Percentiles rank a stretch among this genome's conserved stretches.
Evolutionary conservation across 2,797 vertebrate genomes (phyloP).

Genomic region (Aeoliscus strigatus): DNA sequence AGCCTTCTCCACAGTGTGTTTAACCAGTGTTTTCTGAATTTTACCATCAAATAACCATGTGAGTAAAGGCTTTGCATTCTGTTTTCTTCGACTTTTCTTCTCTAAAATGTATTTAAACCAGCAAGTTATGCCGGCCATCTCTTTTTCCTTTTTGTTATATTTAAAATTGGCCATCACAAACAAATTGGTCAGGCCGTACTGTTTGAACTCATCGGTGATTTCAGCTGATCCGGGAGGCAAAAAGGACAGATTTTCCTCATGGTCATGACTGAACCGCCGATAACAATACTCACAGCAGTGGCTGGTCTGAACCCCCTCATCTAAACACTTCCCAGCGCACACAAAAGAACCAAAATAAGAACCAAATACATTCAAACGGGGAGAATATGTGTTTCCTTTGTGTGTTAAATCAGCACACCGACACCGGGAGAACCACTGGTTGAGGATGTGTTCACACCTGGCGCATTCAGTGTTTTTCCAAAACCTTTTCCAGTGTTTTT

Average conservation of each 20-base stretch:
- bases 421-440: too few relatives aligned
- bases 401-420: too few relatives aligned
- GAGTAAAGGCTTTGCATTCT: too few relatives aligned
- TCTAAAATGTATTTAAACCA: too few relatives aligned
- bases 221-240: constrained; percentile 27
- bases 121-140: too few relatives aligned
- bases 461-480: too few relatives aligned
- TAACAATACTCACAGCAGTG: constrained; percentile 32
- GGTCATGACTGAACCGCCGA: constrained; percentile 33
- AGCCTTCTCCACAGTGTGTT: too few relatives aligned
- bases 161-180: constrained; percentile 42
- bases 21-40: too few relatives aligned
- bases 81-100: too few relatives aligned
- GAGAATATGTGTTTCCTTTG: constrained; percentile 18
- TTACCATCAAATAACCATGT: too few relatives aligned
- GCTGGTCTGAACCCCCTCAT: constrained; percentile 12
- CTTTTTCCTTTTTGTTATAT: not conserved
- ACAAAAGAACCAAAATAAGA: constrained; percentile 16
- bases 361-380: constrained; percentile 19
- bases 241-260: constrained; percentile 5
- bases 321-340: constrained; percentile 13
- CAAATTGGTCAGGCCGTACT: constrained; percentile 25
- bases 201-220: constrained; percentile 5
- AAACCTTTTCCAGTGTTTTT: too few relatives aligned
- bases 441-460: too few relatives aligned